Conservation (phyloP, 2,888 invertebrate genomes). For the Ecdyonurus torrentis region DNA sequence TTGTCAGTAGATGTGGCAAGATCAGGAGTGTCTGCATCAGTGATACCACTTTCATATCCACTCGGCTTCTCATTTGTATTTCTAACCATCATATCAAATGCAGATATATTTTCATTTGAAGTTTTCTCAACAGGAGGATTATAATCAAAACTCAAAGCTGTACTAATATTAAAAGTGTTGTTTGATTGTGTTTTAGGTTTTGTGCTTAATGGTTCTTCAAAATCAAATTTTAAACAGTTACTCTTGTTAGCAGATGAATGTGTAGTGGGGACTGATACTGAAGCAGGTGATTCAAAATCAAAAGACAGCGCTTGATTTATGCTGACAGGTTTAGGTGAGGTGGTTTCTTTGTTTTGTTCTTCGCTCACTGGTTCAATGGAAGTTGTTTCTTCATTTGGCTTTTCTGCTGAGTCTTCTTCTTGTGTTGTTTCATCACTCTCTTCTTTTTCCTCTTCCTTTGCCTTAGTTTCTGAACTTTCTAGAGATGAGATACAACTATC, state of each 20-base stretch:
- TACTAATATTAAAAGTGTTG: no score
- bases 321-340: no score
- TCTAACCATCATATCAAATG: not conserved
- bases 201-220: not conserved
- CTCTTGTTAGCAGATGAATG: not conserved
- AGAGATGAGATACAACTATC: not conserved
- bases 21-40: not conserved
- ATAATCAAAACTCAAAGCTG: no score
- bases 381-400: not conserved
- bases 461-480: not conserved
- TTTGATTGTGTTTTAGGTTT: not conserved
- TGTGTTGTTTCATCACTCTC: not conserved
- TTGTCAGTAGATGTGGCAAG: not conserved
- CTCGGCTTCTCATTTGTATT: no score
- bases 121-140: not conserved
- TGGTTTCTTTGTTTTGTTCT: not conserved
- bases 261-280: not conserved
- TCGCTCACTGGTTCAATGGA: no score
- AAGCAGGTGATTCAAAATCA: not conserved
- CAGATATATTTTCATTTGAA: not conserved
- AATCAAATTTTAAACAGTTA: not conserved
- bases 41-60: not conserved
- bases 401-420: not conserved
- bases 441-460: not conserved
- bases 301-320: not conserved